Percentiles rank a stretch among this genome's conserved stretches.
phyloP scores from a whole-genome alignment of 1,140 invertebrate genomes.

The Cydia amplana region DNA sequence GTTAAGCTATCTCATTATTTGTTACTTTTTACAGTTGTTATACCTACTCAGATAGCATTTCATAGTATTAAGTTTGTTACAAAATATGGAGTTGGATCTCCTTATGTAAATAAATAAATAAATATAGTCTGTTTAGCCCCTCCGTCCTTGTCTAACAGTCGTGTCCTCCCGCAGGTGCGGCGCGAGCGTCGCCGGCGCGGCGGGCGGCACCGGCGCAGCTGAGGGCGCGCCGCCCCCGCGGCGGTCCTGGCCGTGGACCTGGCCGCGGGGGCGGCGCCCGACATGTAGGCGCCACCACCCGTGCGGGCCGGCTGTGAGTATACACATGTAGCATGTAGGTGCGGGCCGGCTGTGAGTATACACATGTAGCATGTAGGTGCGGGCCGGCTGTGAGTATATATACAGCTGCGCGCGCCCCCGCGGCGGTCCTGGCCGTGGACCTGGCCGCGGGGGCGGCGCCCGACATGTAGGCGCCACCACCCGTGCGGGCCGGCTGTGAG shows the following conservation, averaged over 20 bases:
- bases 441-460: not conserved
- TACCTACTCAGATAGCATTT: too few species aligned
- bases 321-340: too few species aligned
- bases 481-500: not conserved
- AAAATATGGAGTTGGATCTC: too few species aligned
- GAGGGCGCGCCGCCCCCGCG: slow-evolving; percentile 72
- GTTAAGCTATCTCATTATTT: too few species aligned
- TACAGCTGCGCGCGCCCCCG: too few species aligned
- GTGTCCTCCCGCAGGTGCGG: slow-evolving; percentile 53
- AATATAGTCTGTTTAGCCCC: too few species aligned
- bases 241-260: slow-evolving; percentile 68
- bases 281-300: not conserved
- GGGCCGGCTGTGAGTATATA: slow-evolving; percentile 38
- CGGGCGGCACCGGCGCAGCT: slow-evolving; percentile 62
- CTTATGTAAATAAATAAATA: too few species aligned
- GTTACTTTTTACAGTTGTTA: too few species aligned
- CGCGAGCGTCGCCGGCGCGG: slow-evolving; percentile 65
- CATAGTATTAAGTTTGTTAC: too few species aligned
- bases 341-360: not conserved
- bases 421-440: slow-evolving; percentile 7
- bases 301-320: not conserved
- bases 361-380: too few species aligned
- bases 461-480: not conserved
- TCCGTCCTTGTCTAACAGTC: slow-evolving; percentile 48
- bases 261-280: slow-evolving; percentile 51